Evolutionary conservation across 1,140 invertebrate genomes (phyloP).

Genomic region (Lepidurus couesii): DNA sequence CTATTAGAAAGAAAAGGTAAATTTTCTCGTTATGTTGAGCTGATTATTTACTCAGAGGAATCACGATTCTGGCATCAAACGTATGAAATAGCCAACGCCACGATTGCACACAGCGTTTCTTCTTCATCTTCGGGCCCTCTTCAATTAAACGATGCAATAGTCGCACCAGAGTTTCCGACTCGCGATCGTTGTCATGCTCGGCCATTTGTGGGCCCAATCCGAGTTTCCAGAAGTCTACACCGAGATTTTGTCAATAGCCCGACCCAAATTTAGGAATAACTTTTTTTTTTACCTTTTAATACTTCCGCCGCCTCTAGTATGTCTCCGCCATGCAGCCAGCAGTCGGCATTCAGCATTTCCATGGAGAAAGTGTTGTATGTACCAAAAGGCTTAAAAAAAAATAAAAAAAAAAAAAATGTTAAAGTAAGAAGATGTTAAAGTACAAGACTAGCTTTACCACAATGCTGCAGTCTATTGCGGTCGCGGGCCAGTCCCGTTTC

Average conservation of each 20-base stretch:
- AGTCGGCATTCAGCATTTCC: not conserved
- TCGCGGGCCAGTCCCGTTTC: not conserved
- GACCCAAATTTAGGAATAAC: not conserved
- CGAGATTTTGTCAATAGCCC: not conserved
- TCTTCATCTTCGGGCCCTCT: not conserved
- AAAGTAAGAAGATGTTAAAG: not conserved
- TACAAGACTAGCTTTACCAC: not conserved
- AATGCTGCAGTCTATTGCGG: not conserved
- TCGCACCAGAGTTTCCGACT: not conserved
- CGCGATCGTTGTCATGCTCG: not conserved
- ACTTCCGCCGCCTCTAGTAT: not conserved
- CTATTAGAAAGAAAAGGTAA: not conserved
- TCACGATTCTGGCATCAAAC: not conserved
- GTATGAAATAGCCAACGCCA: not conserved
- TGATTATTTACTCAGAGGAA: not conserved
- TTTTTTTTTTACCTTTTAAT: not conserved
- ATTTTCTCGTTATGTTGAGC: too few relatives aligned
- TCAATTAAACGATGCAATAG: not conserved
- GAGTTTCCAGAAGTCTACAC: not conserved
- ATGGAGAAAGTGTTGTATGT: not conserved
- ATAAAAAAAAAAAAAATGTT: not conserved
- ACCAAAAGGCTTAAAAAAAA: not conserved
- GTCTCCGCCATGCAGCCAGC: not conserved
- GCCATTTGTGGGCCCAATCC: not conserved
- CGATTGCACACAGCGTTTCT: not conserved